Base-by-base conservation (phyloP, 2,888 invertebrate genomes). In the Brassicogethes aeneus region DNA sequence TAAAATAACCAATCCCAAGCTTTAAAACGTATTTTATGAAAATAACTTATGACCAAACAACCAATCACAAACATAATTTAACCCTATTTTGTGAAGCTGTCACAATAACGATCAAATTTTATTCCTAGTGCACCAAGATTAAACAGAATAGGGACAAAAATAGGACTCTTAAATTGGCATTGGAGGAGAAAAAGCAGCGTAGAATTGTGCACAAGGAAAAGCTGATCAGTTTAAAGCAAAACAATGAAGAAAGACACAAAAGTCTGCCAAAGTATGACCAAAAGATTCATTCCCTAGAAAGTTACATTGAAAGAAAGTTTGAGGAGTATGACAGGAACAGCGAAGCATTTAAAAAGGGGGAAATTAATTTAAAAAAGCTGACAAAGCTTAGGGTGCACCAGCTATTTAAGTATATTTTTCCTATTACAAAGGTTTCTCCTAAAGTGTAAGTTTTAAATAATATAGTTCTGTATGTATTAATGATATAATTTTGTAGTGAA, bases 341-440 rank as follows among this genome's bases (percentile, higher is more conserved):
- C 12, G 70, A 71, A 32, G 68, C 68, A n/a, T 65, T 77, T 17
- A 63, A 67, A 31, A 66, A 66, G 16, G 70, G 74, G 42, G 70
- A 75, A 45, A 70, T 73, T 15, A 70, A 74, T 48, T 63, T 82
- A 16, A 82, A 80, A 53, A 70, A 70, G 51, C 64, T 74, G 14
- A 74, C 76, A 3, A 70, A 75, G 43, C 64, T 68, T 35, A 71
- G 78, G 49, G 73, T 81, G 32, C 70, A 77, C 42, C 78, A 83
- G 58, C 66, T 85, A 39, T 74, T 80, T 31, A 70, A 77, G 42
- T 80, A 76, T 54, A 79, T 85, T 56, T 85, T 85, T 66, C 83
- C 84, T 3, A 78, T 85, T 45, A 64, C 66, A 14, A 66, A 70
- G 58, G 69, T 75, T 43, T 70, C 72, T 54, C 70, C 72, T 31